A percentile compares a stretch with the other conserved stretches of the same genome.
Conservation (phyloP, 2,888 invertebrate species). For the Cataglyphis livida region DNA sequence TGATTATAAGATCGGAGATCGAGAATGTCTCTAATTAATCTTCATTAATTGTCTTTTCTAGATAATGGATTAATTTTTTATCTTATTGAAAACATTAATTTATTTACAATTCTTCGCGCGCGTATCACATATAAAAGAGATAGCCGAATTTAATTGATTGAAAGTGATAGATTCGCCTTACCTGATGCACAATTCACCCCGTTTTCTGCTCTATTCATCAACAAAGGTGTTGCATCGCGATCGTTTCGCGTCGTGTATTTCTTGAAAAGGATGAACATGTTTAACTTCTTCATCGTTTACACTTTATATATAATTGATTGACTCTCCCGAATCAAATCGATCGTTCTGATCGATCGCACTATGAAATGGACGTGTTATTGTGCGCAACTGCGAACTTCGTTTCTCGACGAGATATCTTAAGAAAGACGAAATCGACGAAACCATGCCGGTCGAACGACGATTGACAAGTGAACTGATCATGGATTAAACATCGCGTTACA, state of each 20-base stretch:
- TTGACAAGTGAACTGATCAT: conserved; percentile 59
- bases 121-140: too few species aligned
- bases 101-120: neutral
- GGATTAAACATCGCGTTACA: conserved; percentile 59
- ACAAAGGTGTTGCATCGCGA: neutral
- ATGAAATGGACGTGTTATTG: neutral
- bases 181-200: neutral
- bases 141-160: neutral
- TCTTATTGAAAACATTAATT: neutral
- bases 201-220: conserved; percentile 6
- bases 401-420: neutral
- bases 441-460: conserved; percentile 29
- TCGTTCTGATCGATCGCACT: neutral
- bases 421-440: neutral
- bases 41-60: neutral
- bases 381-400: neutral
- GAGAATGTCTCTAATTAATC: neutral
- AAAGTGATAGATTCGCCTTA: neutral
- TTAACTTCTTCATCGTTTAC: conserved; percentile 14
- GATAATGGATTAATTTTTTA: neutral
- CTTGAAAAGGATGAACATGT: neutral
- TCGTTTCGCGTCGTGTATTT: neutral
- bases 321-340: neutral
- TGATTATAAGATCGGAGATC: neutral
- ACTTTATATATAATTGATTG: neutral